Evolutionary conservation across 2,113 vertebrate genomes (phyloP), one percentile per base, ranked within the genome.

Genomic region (Labeo catla): DNA sequence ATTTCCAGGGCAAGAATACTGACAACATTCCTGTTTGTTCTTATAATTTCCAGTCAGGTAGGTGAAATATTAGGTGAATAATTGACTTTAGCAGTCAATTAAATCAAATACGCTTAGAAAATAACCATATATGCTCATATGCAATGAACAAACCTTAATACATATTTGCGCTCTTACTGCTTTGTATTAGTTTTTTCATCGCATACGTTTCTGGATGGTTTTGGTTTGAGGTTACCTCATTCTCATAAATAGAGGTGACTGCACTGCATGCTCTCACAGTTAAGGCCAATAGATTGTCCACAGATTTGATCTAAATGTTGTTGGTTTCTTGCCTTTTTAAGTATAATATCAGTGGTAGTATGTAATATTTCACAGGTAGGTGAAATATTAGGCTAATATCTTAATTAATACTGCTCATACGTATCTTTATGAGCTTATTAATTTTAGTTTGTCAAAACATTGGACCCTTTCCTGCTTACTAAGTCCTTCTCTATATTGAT

Each of bases 221-320:
- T 81, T 52, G 2, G 86, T 28, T 28, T 28, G 28, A 85, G 74
- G 43, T 86, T 84, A 90, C 39, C 76, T 76, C 63, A 81, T 76
- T 9, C 76, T 61, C 66, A 68, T 16, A 70, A 84, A 87, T 54
- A 77, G 76, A 77, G 76, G n/a, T 49, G 13, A 49, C 49, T 19
- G 74, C 47, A 19, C 49, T 15, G 49, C 74, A 54, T 4, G 23
- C 8, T 34, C 74, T 77, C 49, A 82, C 10, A 28, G 57, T 52
- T 21, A 82, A 68, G 23, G 21, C 47, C 49, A 63, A 3, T 61
- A n/a, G n/a, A n/a, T 81, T 63, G 16, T 81, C 43, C 12, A 23
- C n/a, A 34, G 12, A 66, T 81, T 34, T 81, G 39, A 66, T 65
- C 43, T n/a, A 81, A 81, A 65, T 28, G 8, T n/a, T 1, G 23